Base-by-base conservation (phyloP, 2,888 invertebrate species). In the Maniola hyperantus region DNA sequence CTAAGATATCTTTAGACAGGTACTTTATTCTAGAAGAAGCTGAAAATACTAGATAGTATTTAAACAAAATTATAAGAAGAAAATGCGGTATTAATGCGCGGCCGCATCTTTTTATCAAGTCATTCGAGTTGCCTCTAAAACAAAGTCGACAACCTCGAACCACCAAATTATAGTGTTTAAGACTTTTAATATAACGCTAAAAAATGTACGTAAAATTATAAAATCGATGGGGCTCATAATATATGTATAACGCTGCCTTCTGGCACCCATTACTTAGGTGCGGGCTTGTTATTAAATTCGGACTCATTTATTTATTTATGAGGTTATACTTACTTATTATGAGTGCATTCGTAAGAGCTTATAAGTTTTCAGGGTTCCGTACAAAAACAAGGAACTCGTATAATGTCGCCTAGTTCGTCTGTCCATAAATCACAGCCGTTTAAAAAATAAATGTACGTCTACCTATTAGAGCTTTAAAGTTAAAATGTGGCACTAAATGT, bases 281-380 rank as follows among this genome's bases (percentile, higher is more conserved):
- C 80, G 74, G 78, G 80, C 89, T 90, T 89, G 89, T 91, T 91
- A 92, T 92, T 92, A 92, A 88, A 90, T 86, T 88, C 87, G 87
- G 84, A 82, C 83, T 87, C 90, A 90, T 90, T 91, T 91, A 89
- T 89, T 90, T 90, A 91, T 91, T 90, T 90, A 89, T 84, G 86
- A 82, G 80, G n/a, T n/a, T n/a, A n/a, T n/a, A n/a, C 82, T 78
- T 64, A 71, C 26, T n/a, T n/a, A 26, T 26, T 64, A 67, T 63
- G 44, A 67, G 59, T 62, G 59, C 62, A 50, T 62, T 65, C 54
- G 69, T 63, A 63, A 65, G 34, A 44, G 46, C 11, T 60, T 48
- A 15, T 34, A 48, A 18, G n/a, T 18, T 44, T 36, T 61, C 50
- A 26, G 26, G 26, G 4, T 26, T 26, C 26, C 26, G 26, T 26